phyloP scores from a whole-genome alignment of 2,113 vertebrate species.

The Atlantisia rogersi region DNA sequence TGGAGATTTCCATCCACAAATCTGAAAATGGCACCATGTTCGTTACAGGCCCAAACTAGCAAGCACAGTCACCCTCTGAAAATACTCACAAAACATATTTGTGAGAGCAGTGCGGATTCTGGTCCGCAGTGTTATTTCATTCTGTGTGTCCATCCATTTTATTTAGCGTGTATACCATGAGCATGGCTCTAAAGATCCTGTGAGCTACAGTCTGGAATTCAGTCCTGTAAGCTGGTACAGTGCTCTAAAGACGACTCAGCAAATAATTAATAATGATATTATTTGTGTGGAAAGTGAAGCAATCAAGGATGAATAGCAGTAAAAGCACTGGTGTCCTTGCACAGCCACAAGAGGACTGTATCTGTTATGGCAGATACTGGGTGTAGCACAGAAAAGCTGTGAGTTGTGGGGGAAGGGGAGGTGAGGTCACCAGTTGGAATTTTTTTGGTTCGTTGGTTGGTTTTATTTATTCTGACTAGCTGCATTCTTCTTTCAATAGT shows the following conservation, averaged over 20 bases:
- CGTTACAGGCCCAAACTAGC: not conserved
- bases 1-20: not conserved
- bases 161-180: not conserved
- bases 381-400: not conserved
- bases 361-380: not conserved
- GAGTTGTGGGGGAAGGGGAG: accelerated
- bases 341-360: not conserved
- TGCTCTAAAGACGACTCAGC: not conserved
- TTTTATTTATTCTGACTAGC: not conserved
- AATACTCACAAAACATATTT: not conserved
- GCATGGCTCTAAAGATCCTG: not conserved
- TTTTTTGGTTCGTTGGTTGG: not conserved
- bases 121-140: not conserved
- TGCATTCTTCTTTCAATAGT: not conserved
- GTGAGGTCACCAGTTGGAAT: not conserved
- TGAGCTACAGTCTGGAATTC: not conserved
- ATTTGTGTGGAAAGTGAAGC: not conserved
- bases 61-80: not conserved
- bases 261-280: not conserved
- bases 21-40: not conserved
- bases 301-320: not conserved
- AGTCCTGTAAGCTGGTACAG: not conserved
- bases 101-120: not conserved
- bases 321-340: not conserved
- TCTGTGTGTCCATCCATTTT: not conserved